phyloP scores from a whole-genome alignment of 2,797 vertebrate genomes.

The Sebastes nivosus region DNA sequence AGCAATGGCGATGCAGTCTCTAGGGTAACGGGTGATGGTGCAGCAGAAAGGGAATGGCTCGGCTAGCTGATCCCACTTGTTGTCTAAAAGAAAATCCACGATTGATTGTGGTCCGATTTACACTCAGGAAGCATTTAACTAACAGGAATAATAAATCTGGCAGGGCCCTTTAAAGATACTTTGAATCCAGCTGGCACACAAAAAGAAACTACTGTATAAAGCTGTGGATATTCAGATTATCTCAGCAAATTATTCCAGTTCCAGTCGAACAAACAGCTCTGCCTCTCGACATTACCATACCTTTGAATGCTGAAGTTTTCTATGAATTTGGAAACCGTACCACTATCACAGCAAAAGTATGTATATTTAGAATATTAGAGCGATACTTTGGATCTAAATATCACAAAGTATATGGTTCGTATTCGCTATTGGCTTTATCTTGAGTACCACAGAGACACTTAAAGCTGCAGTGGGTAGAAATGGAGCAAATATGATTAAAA shows the following conservation, averaged over 20 bases:
- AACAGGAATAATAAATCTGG: conserved; percentile 8
- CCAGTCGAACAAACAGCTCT: conserved; percentile 4
- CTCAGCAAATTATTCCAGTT: conserved; percentile 26
- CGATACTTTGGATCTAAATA: neutral
- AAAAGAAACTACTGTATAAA: conserved; percentile 1
- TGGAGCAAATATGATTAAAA: too few relatives aligned
- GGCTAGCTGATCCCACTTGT: neutral
- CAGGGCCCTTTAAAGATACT: neutral
- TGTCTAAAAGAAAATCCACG: neutral
- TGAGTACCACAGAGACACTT: neutral
- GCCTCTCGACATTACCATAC: conserved; percentile 1
- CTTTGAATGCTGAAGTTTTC: conserved; percentile 5
- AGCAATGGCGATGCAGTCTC: conserved; percentile 25
- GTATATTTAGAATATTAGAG: neutral
- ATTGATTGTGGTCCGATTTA: conserved; percentile 23
- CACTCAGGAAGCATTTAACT: conserved; percentile 21
- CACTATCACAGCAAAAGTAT: neutral
- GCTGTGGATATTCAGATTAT: conserved; percentile 13
- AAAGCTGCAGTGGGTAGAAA: rapidly evolving
- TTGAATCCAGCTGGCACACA: conserved; percentile 10
- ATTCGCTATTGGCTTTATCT: neutral
- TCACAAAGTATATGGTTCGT: neutral
- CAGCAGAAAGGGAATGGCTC: conserved; percentile 23
- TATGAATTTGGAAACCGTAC: neutral
- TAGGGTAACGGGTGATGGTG: conserved; percentile 28